These are phyloP conservation scores for Chromis chromis DNA, from an alignment of 2,797 vertebrate species.

Conservation along the genomic window DNA sequence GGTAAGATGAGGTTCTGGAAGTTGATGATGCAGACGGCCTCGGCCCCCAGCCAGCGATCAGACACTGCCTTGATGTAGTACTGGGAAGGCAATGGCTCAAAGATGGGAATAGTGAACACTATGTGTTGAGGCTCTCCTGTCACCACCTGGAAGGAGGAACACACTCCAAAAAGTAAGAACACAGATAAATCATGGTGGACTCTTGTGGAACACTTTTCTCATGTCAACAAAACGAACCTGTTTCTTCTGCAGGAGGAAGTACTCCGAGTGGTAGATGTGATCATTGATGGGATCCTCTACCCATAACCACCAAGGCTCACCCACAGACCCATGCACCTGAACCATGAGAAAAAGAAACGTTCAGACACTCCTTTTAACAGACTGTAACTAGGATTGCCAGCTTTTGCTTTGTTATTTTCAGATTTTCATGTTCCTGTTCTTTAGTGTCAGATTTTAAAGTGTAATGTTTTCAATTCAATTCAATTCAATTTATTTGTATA, in stretches of 20 bases:
- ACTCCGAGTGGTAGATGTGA: slow-evolving; percentile 98
- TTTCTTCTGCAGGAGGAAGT: slow-evolving; percentile 96
- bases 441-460: neutral
- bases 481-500: too few species aligned
- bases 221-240: slow-evolving; percentile 82
- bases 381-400: too few species aligned
- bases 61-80: slow-evolving; percentile 97
- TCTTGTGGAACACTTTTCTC: neutral
- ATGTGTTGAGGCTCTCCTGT: slow-evolving; percentile 90
- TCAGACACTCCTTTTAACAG: neutral
- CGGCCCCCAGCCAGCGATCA: slow-evolving; percentile 96
- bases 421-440: too few species aligned
- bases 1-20: slow-evolving; percentile 98
- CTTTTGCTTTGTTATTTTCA: too few species aligned
- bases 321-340: slow-evolving; percentile 91
- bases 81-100: slow-evolving; percentile 96
- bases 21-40: slow-evolving; percentile 96
- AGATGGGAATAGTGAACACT: slow-evolving; percentile 98
- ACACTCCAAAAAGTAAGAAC: neutral
- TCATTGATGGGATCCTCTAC: slow-evolving; percentile 97
- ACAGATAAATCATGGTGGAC: neutral
- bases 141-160: slow-evolving; percentile 86
- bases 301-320: slow-evolving; percentile 99
- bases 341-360: neutral
- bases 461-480: too few species aligned